Percentiles rank a stretch among this genome's conserved stretches.
Evolutionary conservation across 2,113 vertebrate genomes (phyloP).

Genomic region (Bostrychus sinensis): DNA sequence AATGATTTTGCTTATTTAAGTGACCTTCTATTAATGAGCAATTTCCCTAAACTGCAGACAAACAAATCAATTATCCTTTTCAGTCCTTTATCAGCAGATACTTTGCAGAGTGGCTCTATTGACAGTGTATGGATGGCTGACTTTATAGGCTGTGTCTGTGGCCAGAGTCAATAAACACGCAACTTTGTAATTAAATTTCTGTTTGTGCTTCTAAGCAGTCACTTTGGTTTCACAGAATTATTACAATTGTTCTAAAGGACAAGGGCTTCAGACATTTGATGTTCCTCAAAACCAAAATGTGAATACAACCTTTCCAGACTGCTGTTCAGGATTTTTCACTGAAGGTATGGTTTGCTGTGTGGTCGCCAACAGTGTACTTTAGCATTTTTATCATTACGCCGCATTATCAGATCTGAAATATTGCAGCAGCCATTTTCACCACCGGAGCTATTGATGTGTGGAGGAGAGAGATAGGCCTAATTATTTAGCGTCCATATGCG

Average conservation of each 20-base stretch:
- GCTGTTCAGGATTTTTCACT: background rate
- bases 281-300: background rate
- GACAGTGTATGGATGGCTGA: constrained; percentile 28
- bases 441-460: constrained; percentile 40
- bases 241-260: constrained; percentile 8
- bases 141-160: constrained; percentile 27
- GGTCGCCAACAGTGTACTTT: constrained; percentile 8
- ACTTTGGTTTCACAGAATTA: background rate
- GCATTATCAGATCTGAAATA: constrained; percentile 53
- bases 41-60: constrained; percentile 17
- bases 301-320: background rate
- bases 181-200: constrained; percentile 36
- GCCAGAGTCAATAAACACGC: constrained; percentile 30
- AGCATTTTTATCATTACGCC: constrained; percentile 15
- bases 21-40: constrained; percentile 11
- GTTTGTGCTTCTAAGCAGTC: constrained; percentile 25
- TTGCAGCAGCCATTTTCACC: constrained; percentile 42
- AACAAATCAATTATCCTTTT: constrained; percentile 23
- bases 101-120: constrained; percentile 15
- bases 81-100: constrained; percentile 17
- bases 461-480: constrained; percentile 47
- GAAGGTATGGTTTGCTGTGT: background rate
- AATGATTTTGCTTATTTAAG: constrained; percentile 4
- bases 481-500: constrained; percentile 61
- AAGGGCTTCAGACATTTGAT: background rate